These are phyloP conservation scores for Drosophila paulistorum DNA, from an alignment of 1,140 invertebrate species.

Conservation along the genomic window DNA sequence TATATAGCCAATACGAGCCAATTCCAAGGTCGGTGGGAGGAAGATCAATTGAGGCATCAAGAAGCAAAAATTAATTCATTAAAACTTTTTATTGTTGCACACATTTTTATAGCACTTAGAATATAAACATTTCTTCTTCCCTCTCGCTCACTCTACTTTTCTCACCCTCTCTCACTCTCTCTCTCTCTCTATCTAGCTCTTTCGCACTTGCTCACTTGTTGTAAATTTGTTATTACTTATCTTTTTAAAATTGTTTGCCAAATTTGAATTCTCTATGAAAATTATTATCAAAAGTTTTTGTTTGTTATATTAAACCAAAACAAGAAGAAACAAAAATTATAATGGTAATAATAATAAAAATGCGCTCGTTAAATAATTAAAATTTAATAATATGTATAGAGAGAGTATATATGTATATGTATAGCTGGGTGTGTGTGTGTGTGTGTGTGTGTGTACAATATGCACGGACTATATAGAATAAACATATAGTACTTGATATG, in stretches of 20 bases:
- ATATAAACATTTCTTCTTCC: slow-evolving; percentile 47
- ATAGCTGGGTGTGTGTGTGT: slow-evolving; percentile 29
- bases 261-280: background rate
- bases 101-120: slow-evolving; percentile 54
- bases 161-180: slow-evolving; percentile 9
- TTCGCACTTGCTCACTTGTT: background rate
- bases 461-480: slow-evolving; percentile 52
- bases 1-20: background rate
- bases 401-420: slow-evolving; percentile 21
- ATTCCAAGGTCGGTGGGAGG: background rate
- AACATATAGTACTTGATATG: slow-evolving; percentile 69
- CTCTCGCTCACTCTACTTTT: slow-evolving; percentile 14
- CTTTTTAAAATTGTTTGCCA: background rate
- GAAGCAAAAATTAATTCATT: slow-evolving; percentile 44
- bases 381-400: slow-evolving; percentile 37
- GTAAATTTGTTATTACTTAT: slow-evolving; percentile 6
- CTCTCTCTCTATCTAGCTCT: slow-evolving; percentile 3
- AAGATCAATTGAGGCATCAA: slow-evolving; percentile 10
- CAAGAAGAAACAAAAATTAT: slow-evolving; percentile 17
- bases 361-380: slow-evolving; percentile 36
- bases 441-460: slow-evolving; percentile 44
- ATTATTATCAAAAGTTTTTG: background rate
- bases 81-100: slow-evolving; percentile 63
- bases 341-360: slow-evolving; percentile 34
- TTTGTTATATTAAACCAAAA: too few species aligned